Evolutionary conservation across 2,888 invertebrate genomes (phyloP).

Genomic region (Marasmarcha lunaedactyla): DNA sequence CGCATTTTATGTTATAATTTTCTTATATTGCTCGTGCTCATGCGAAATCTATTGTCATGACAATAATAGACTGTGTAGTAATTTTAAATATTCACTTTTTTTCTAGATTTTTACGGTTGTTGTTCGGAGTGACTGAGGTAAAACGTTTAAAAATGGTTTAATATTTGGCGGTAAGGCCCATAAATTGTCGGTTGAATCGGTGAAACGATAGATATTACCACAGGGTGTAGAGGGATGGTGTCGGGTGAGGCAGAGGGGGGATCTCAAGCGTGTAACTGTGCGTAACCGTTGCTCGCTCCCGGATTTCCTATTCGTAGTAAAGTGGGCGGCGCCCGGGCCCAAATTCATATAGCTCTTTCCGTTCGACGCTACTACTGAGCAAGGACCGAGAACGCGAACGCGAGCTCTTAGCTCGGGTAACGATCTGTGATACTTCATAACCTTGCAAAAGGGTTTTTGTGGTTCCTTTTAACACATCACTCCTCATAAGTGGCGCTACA

Average conservation of each 20-base stretch:
- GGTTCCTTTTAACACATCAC: constrained; percentile 27
- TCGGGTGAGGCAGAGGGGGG: constrained; percentile 25
- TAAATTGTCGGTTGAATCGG: constrained; percentile 65
- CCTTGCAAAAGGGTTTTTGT: constrained; percentile 66
- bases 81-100: constrained; percentile 7
- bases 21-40: constrained; percentile 7
- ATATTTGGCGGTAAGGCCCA: constrained; percentile 53
- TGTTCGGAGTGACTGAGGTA: constrained; percentile 38
- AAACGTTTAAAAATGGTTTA: constrained; percentile 61
- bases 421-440: constrained; percentile 65
- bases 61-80: constrained; percentile 10
- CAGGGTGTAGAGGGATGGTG: constrained; percentile 39
- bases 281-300: constrained; percentile 67
- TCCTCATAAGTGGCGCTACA: too few species aligned
- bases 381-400: constrained; percentile 55
- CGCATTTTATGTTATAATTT: constrained; percentile 21
- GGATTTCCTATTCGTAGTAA: constrained; percentile 70
- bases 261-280: constrained; percentile 66
- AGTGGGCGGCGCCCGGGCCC: constrained; percentile 62
- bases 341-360: constrained; percentile 63
- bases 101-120: constrained; percentile 25
- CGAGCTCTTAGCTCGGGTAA: constrained; percentile 57
- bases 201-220: constrained; percentile 41
- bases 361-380: constrained; percentile 49
- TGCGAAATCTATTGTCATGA: not conserved